Evolutionary conservation across 2,113 vertebrate species (phyloP).

Genomic region (Desmodus rotundus): DNA sequence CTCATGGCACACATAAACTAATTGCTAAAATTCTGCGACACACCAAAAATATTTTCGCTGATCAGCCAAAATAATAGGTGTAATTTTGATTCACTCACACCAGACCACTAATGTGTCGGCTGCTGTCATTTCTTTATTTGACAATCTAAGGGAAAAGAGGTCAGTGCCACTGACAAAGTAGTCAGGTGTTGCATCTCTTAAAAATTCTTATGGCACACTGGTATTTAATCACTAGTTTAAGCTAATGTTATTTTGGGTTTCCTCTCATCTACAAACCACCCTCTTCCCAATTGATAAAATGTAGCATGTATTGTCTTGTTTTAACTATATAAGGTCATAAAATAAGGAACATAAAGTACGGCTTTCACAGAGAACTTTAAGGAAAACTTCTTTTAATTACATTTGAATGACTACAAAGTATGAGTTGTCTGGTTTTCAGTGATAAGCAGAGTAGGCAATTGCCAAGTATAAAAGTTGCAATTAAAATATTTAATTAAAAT

Average conservation of each 20-base stretch:
- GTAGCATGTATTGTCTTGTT: neutral
- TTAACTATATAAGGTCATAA: neutral
- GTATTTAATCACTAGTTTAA: neutral
- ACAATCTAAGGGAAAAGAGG: neutral
- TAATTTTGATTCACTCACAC: neutral
- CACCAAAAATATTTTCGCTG: neutral
- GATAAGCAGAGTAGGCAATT: neutral
- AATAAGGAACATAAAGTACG: neutral
- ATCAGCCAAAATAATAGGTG: neutral
- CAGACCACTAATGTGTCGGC: neutral
- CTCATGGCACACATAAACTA: neutral
- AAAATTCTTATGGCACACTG: neutral
- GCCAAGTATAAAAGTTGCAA: neutral
- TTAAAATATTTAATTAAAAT: conserved; percentile 57
- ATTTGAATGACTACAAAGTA: conserved; percentile 40
- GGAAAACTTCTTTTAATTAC: neutral
- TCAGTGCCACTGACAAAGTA: neutral
- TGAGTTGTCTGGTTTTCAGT: conserved; percentile 1
- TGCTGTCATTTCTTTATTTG: neutral
- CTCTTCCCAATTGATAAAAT: neutral
- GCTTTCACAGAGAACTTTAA: neutral
- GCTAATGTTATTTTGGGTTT: neutral
- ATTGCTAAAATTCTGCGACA: neutral
- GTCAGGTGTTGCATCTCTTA: neutral
- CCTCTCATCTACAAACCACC: neutral